Evolutionary conservation across 2,888 invertebrate genomes (phyloP).

Genomic region (Thera obeliscata): DNA sequence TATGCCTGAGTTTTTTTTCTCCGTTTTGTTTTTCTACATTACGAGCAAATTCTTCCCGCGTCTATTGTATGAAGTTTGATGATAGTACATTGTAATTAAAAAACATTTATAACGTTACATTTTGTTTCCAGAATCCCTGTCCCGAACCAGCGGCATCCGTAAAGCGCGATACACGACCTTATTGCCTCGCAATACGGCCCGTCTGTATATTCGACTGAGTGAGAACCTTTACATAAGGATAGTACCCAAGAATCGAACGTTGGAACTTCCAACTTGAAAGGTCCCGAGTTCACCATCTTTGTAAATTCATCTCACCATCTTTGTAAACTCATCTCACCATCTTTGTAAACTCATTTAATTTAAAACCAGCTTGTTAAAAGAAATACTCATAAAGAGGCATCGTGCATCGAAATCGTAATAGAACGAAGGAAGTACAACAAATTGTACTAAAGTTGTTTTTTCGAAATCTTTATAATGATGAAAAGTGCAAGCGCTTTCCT

Average conservation of each 20-base stretch:
- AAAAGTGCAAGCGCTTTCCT: too few relatives aligned
- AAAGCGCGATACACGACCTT: conserved; percentile 46
- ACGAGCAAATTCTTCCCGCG: too few relatives aligned
- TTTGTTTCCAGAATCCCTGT: conserved; percentile 66
- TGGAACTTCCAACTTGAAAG: not conserved
- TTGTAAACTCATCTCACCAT: too few relatives aligned
- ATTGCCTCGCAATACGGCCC: conserved; percentile 37
- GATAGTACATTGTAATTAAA: not conserved
- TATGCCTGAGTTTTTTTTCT: too few relatives aligned
- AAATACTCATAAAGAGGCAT: not conserved
- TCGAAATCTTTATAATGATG: too few relatives aligned
- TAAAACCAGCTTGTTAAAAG: too few relatives aligned
- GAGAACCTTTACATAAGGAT: conserved; percentile 31
- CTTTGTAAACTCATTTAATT: too few relatives aligned
- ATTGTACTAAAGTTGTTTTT: too few relatives aligned
- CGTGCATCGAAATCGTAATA: not conserved
- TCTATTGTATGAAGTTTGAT: too few relatives aligned
- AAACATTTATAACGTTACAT: not conserved
- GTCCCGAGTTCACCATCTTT: conserved; percentile 16
- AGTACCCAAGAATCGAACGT: conserved; percentile 12
- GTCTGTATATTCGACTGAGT: conserved; percentile 44
- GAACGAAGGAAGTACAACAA: too few relatives aligned
- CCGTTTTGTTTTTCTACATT: too few relatives aligned
- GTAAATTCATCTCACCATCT: not conserved
- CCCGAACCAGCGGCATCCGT: conserved; percentile 75